These are phyloP conservation scores for Drosophila tanythrix DNA, from an alignment of 2,888 invertebrate genomes.

Conservation along the genomic window DNA sequence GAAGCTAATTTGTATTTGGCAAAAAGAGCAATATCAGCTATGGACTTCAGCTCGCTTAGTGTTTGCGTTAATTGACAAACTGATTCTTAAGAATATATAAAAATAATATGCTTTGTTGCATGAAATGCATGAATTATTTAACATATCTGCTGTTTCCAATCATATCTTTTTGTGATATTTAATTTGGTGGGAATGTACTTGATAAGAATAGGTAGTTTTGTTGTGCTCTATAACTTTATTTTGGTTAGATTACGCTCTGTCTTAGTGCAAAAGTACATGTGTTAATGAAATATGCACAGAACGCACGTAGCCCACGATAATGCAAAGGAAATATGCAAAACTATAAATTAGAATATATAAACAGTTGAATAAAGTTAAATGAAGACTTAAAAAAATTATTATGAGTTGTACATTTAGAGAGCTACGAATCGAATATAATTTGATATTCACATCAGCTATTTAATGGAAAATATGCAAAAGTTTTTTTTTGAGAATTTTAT, in stretches of 20 bases:
- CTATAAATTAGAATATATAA: not conserved
- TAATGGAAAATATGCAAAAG: no score
- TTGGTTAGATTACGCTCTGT: not conserved
- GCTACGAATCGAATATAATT: not conserved
- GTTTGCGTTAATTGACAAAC: not conserved
- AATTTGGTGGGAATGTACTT: not conserved
- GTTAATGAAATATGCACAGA: slow-evolving; percentile 2
- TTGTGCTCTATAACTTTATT: not conserved
- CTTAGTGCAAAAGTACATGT: not conserved
- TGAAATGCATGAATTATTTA: not conserved
- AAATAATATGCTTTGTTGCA: not conserved
- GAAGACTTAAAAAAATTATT: not conserved
- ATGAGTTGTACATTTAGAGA: not conserved
- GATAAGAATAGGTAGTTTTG: not conserved
- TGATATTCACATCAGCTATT: not conserved
- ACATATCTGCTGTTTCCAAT: not conserved
- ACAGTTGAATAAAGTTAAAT: not conserved
- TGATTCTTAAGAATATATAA: not conserved
- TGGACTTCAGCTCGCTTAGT: no score
- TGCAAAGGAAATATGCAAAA: not conserved
- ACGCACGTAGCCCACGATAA: not conserved
- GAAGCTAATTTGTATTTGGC: not conserved
- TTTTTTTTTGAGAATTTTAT: no score
- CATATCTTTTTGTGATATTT: not conserved
- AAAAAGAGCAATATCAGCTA: no score